Evolutionary conservation across 2,888 invertebrate species (phyloP).

Genomic region (Limulus polyphemus): DNA sequence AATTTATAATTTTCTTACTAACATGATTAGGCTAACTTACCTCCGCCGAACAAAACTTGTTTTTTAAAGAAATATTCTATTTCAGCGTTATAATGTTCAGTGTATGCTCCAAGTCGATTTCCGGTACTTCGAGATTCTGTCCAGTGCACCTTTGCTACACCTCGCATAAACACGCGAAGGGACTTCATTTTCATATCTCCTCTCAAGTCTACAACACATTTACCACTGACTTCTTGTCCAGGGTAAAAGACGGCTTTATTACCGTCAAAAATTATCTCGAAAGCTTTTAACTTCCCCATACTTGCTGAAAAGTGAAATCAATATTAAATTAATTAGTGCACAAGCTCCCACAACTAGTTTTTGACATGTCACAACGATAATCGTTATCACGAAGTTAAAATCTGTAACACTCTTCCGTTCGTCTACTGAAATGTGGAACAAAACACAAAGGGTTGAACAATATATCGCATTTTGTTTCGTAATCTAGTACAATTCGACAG

Average conservation of each 20-base stretch:
- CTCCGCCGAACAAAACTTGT: constrained; percentile 39
- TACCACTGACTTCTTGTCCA: constrained; percentile 37
- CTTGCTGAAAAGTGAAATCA: background rate
- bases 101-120: constrained; percentile 39
- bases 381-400: no score
- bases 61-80: constrained; percentile 41
- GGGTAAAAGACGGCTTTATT: constrained; percentile 40
- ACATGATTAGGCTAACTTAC: constrained; percentile 26
- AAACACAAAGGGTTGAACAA: no score
- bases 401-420: no score
- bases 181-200: constrained; percentile 40
- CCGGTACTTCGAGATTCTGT: constrained; percentile 41
- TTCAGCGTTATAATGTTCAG: constrained; percentile 41
- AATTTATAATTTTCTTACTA: no score
- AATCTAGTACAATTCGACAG: no score
- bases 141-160: constrained; percentile 41
- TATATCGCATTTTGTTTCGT: no score
- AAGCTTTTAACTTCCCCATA: constrained; percentile 40
- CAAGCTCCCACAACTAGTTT: no score
- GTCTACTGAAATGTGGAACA: no score
- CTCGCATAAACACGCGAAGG: constrained; percentile 38
- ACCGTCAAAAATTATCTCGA: constrained; percentile 37
- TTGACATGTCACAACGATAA: no score
- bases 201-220: constrained; percentile 39
- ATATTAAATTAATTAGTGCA: no score